Conservation (phyloP, 2,113 vertebrate genomes). For the Nesoenas mayeri region DNA sequence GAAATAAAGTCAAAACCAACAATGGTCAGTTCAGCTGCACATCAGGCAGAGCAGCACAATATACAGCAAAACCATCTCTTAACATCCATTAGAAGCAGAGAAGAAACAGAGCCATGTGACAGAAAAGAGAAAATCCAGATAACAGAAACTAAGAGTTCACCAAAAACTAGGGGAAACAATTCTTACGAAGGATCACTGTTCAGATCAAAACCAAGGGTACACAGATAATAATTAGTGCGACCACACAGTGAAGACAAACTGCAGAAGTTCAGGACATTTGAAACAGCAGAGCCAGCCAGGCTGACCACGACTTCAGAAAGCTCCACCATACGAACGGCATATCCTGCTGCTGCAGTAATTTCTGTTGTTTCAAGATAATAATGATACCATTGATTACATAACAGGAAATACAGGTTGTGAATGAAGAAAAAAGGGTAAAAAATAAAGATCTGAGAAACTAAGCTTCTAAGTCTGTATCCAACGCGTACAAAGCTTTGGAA, state of each 20-base stretch:
- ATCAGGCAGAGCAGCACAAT: neutral
- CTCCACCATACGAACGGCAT: accelerated
- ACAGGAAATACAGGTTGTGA: neutral
- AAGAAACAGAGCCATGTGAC: neutral
- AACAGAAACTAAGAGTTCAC: neutral
- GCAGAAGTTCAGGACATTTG: neutral
- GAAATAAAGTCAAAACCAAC: neutral
- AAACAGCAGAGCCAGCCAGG: neutral
- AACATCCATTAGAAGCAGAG: neutral
- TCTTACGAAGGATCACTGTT: neutral
- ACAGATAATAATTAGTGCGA: neutral
- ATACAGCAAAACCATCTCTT: neutral
- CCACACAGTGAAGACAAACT: neutral
- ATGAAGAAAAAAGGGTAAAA: neutral
- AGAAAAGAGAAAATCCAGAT: neutral
- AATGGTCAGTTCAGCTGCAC: neutral
- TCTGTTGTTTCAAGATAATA: neutral
- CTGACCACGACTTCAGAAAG: neutral
- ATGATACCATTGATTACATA: accelerated
- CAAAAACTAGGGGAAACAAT: neutral
- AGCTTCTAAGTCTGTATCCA: neutral
- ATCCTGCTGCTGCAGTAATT: neutral
- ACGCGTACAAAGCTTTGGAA: neutral
- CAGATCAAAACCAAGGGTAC: neutral
- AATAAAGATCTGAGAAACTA: neutral